These are phyloP conservation scores for Xylophagus ater DNA, from an alignment of 2,888 invertebrate species.

Conservation along the genomic window DNA sequence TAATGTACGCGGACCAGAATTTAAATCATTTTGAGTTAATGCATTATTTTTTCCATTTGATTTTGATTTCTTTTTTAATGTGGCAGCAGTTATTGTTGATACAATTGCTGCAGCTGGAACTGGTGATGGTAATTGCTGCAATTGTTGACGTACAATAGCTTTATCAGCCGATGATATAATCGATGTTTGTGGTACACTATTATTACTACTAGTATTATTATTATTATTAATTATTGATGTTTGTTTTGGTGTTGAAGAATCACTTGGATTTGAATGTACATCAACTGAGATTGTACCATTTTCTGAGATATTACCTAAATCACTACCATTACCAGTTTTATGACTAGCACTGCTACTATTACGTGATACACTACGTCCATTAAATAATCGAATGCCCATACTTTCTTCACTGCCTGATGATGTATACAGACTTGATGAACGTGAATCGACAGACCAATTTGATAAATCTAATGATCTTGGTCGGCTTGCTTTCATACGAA, in stretches of 20 bases:
- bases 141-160: conserved; percentile 8
- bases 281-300: conserved; percentile 39
- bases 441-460: conserved; percentile 80
- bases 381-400: conserved; percentile 50
- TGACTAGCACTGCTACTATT: conserved; percentile 68
- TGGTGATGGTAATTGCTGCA: conserved; percentile 10
- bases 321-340: conserved; percentile 41
- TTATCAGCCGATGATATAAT: too few relatives aligned
- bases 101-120: not conserved
- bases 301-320: conserved; percentile 44
- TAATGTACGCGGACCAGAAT: conserved; percentile 56
- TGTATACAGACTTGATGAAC: conserved; percentile 68
- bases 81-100: conserved; percentile 25
- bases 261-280: conserved; percentile 22
- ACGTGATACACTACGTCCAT: conserved; percentile 53
- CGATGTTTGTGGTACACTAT: conserved; percentile 9
- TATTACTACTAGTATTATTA: conserved; percentile 11
- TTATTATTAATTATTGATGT: conserved; percentile 24
- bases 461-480: conserved; percentile 73
- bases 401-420: conserved; percentile 82
- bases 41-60: conserved; percentile 27
- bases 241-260: conserved; percentile 27
- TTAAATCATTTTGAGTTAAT: conserved; percentile 20
- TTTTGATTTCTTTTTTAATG: conserved; percentile 34
- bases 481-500: conserved; percentile 71